Base-by-base conservation (phyloP, 2,113 vertebrate species). In the Synodontis membranacea region DNA sequence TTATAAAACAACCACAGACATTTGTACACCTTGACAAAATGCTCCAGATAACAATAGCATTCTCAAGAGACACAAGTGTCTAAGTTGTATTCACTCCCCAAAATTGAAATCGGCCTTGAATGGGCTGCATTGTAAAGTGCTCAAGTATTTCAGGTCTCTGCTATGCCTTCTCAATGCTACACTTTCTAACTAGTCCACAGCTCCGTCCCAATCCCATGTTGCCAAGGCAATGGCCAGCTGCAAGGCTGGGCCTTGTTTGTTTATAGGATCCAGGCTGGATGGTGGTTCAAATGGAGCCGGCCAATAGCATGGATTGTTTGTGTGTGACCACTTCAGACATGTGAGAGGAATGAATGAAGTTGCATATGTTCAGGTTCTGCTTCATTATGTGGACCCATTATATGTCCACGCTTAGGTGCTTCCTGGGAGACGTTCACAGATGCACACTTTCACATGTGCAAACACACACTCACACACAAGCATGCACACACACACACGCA, bases 191-290 rank as follows among this genome's bases (percentile, higher is more conserved):
- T 91, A 92, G 88, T 89, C 82, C 89, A 90, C 92, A 90, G 91
- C 91, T 94, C 91, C 91, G 89, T 93, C 88, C 90, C 89, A 93
- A 90, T 92, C 93, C 91, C 86, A 91, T 58, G 94, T 95, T 95
- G 93, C 94, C 94, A 95, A 92, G 94, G 95, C 90, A 92, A 95
- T 95, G 93, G 93, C 93, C 94, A 94, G 94, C 94, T 95, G 93
- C 93, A 89, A 94, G 92, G 91, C 92, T 91, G 89, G 72, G 91
- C 91, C 93, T 93, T 95, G 94, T 94, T 90, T 93, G 93, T 95
- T 94, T 94, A 94, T 93, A 91, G 91, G 92, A 93, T 93, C 92
- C 92, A 90, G 88, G 83, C 93, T 94, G 94, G 90, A 93, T 92
- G 93, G 92, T 89, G 90, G 93, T 92, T 94, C 92, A 94, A 91